Percentiles rank a stretch among this genome's conserved stretches.
Conservation (phyloP, 2,888 invertebrate genomes). For the Pimpla rufipes region DNA sequence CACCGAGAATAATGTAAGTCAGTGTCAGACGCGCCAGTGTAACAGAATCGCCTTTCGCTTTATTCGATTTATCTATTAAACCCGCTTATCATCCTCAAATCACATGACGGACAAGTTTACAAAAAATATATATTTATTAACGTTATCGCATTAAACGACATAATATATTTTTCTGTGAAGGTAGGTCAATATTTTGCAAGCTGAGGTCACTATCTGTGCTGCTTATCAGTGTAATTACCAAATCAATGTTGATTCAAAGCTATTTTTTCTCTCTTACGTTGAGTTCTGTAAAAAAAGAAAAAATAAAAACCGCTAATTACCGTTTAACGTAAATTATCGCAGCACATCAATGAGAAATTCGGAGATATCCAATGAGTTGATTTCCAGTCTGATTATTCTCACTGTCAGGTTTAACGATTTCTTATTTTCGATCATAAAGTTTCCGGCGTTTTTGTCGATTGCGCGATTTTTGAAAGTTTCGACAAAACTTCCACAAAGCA, state of each 20-base stretch:
- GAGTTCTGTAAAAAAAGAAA: too few species aligned
- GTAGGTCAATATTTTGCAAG: neutral
- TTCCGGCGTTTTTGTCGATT: neutral
- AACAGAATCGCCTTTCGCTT: neutral
- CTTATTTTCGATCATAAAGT: neutral
- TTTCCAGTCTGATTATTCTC: neutral
- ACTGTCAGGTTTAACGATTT: neutral
- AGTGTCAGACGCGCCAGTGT: conserved; percentile 27
- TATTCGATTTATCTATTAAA: conserved; percentile 23
- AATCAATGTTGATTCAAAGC: too few species aligned
- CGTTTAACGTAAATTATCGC: neutral
- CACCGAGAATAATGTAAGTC: conserved; percentile 67
- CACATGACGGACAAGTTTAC: neutral
- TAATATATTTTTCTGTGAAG: neutral
- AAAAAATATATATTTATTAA: neutral
- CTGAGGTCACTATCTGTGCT: neutral
- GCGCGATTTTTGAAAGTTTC: neutral
- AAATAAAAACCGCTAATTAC: too few species aligned
- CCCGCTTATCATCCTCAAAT: neutral
- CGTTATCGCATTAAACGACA: neutral
- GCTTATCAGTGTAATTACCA: too few species aligned
- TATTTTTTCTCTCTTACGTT: too few species aligned
- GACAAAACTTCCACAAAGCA: neutral
- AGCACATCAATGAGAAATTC: neutral
- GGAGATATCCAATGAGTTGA: neutral